phyloP scores from a whole-genome alignment of 2,113 vertebrate genomes.

The Centropus bengalensis region DNA sequence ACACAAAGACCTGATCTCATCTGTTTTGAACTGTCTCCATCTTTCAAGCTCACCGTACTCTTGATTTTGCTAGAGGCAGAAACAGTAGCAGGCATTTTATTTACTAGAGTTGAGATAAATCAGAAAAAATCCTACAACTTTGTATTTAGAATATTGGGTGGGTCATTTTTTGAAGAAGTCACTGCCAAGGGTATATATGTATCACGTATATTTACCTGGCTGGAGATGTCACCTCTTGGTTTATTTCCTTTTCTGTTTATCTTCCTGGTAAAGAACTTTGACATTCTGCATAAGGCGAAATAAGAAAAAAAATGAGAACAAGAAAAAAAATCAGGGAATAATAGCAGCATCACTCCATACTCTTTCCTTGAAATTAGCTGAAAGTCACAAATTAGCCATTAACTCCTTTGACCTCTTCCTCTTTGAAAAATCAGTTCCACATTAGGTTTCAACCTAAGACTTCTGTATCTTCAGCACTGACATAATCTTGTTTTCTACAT shows the following conservation, averaged over 20 bases:
- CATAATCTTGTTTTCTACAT: conserved; percentile 52
- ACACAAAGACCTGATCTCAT: background rate
- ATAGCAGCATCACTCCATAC: background rate
- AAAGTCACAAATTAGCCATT: conserved; percentile 66
- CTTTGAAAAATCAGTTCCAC: conserved; percentile 45
- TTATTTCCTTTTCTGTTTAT: conserved; percentile 4
- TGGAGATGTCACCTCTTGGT: background rate
- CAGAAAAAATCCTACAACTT: background rate
- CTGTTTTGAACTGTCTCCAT: background rate
- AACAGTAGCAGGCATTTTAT: background rate
- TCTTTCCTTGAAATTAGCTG: conserved; percentile 48
- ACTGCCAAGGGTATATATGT: background rate
- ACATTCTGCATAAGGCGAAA: background rate
- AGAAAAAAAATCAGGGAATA: background rate
- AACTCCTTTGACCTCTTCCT: conserved; percentile 67
- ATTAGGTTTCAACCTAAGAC: conserved; percentile 60
- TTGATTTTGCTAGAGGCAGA: background rate
- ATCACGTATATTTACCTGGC: background rate
- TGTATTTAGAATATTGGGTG: background rate
- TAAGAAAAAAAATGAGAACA: background rate
- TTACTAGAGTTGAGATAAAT: background rate
- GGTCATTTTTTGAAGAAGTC: background rate
- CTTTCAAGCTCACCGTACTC: background rate
- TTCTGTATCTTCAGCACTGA: conserved; percentile 40
- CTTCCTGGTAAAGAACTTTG: background rate